Percentiles rank a stretch among this genome's conserved stretches.
These are phyloP conservation scores for Pristionchus exspectatus DNA, from an alignment of 2,888 invertebrate species.

Conservation along the genomic window DNA sequence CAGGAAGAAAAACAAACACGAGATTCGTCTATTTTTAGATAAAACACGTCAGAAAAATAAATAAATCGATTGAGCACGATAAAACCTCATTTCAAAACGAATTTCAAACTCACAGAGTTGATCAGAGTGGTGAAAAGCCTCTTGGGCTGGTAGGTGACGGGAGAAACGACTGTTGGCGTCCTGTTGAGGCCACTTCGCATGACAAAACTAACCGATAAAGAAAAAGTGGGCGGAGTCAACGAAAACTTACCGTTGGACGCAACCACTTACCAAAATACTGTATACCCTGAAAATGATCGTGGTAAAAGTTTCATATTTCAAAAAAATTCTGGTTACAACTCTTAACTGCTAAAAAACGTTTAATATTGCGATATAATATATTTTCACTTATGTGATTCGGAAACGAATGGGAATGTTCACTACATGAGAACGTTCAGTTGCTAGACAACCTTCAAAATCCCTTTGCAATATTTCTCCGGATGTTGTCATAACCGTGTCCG, in stretches of 20 bases:
- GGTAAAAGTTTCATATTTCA: background rate
- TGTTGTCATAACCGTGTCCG: background rate
- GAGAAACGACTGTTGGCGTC: constrained; percentile 32
- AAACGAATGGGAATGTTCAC: background rate
- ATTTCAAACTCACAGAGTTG: constrained; percentile 19
- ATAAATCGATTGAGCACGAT: background rate
- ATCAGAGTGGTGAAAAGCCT: constrained; percentile 50
- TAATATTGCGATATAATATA: background rate
- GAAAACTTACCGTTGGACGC: background rate
- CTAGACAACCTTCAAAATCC: too few relatives aligned
- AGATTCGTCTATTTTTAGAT: background rate
- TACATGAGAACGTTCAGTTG: background rate
- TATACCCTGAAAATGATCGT: too few relatives aligned
- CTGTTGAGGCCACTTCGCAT: constrained; percentile 54
- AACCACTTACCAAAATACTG: too few relatives aligned
- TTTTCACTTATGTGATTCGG: background rate
- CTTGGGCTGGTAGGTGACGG: constrained; percentile 22
- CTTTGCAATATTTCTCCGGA: background rate
- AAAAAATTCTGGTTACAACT: background rate
- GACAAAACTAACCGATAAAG: constrained; percentile 34
- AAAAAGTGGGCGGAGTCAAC: constrained; percentile 47
- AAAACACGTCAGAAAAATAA: background rate
- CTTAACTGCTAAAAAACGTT: background rate
- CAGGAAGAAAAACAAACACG: background rate
- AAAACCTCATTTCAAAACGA: background rate